Evolutionary conservation across 2,888 invertebrate genomes (phyloP), one percentile per base, ranked within the genome.

Genomic region (Imbricaverruca yamaguchii): DNA sequence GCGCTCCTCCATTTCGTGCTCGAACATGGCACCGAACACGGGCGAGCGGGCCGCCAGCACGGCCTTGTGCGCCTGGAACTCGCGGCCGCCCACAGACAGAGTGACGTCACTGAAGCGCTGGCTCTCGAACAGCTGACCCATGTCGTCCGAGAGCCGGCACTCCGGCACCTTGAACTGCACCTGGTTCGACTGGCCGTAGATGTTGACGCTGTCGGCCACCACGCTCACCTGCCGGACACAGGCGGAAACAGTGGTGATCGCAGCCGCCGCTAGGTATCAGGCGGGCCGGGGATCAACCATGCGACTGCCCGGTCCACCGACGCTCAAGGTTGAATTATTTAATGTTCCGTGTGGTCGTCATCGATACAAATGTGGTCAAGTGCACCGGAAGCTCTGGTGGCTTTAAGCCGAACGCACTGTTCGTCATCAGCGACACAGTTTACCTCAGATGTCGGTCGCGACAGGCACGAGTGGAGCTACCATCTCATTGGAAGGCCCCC

Each of bases 161-260:
- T 95, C 95, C 85, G 95, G 95, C 87, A 84, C 84, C 91, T 97
- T 97, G 89, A 98, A 98, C 89, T 97, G 97, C 86, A 97, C 94
- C 87, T 97, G 95, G 89, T 96, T 98, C 87, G 96, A 96, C 90
- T 99, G 98, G 84, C 98, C 98, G 86, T 97, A 97, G 87, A 98
- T 96, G 91, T 99, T 99, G 86, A 98, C 97, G 89, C 98, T 97
- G 89, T 99, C 98, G 83, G 98, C 98, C 80, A 99, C 98, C 78
- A 84, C 84, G 55, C 83, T 83, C 59, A 84, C 84, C 84, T 84
- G 81, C 56, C 6, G 79, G 21, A 55, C 53, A 18, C 21, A 39
- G 21, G 21, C 21, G 65, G 65, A n/a, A 67, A n/a, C 39, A 39
- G 39, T 39, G 39, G 39, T 39, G 39, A 39, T 39, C 2, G 39